Base-by-base conservation (phyloP, 2,797 vertebrate species). In the Acrocephalus scirpaceus region DNA sequence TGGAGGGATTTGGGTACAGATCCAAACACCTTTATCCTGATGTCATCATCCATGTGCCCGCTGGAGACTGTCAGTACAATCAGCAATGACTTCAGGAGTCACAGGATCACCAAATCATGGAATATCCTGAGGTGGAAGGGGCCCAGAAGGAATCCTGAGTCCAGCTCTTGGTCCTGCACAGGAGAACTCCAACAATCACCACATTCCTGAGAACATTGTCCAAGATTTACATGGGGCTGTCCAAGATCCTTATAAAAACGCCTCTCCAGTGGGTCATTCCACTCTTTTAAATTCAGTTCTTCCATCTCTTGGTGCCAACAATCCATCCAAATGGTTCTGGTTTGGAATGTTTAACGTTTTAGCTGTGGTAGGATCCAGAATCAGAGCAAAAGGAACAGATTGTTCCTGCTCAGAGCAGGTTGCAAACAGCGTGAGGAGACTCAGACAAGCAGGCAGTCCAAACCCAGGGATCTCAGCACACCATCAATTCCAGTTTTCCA, bases 131-230 rank as follows among this genome's bases (percentile, higher is more conserved):
- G 27, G 1, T 51, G 51, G 32, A 45, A 51, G 23, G 4, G 30
- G 16, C 17, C 7, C 30, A 27, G 42, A 32, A 36, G 26, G 22
- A 44, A 64, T 22, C 40, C 7, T 26, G 23, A 29, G 34, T 57
- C 34, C 42, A 67, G 29, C 5, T 48, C 42, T 57, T 48, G 62
- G 23, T 27, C 29, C 44, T 40, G 53, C 44, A n/a, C 44, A 48
- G 29, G 18, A 48, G 4, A 57, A 5, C 9, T 56, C 66, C 6
- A 19, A 32, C 21, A 36, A 51, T n/a, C 47, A 20, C 38, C 13
- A 16, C 0, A 0, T 38, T 32, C 13, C 45, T 38, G 32, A 34
- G 64, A 29, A 26, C 8, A 1, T 4, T 17, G 36, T 21, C 66
- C 58, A 57, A 27, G 26, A 16, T 64, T 50, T 44, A 23, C 0